Percentiles rank a stretch among this genome's conserved stretches.
Conservation (phyloP, 2,797 vertebrate species). For the Oreortyx pictus region DNA sequence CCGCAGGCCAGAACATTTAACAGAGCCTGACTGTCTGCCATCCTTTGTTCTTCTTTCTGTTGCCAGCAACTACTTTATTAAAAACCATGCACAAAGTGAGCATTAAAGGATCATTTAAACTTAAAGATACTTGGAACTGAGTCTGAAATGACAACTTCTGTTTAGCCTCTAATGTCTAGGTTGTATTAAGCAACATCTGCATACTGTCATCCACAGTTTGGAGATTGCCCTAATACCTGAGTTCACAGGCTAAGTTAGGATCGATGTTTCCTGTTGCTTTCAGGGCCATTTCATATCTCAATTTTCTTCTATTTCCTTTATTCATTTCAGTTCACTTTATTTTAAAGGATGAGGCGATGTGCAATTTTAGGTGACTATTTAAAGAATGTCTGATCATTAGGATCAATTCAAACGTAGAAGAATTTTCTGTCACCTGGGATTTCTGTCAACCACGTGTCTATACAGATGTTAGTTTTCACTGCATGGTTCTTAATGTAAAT, state of each 20-base stretch:
- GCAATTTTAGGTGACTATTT: not conserved
- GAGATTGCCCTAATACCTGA: not conserved
- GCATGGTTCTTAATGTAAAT: not conserved
- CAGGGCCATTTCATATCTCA: not conserved
- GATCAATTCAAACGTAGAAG: not conserved
- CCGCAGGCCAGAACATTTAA: slow-evolving; percentile 82
- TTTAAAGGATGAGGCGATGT: not conserved
- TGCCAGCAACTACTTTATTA: slow-evolving; percentile 67
- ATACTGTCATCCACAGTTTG: not conserved
- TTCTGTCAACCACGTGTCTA: not conserved
- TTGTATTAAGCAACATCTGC: not conserved
- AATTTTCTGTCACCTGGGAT: not conserved
- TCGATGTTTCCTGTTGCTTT: slow-evolving; percentile 25
- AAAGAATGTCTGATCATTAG: not conserved
- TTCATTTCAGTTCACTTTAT: not conserved
- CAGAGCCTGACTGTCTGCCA: slow-evolving; percentile 81
- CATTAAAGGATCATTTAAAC: slow-evolving; percentile 35
- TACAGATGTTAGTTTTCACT: not conserved
- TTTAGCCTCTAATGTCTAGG: not conserved
- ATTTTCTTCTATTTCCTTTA: not conserved
- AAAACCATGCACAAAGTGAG: slow-evolving; percentile 18
- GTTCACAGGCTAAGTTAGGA: not conserved
- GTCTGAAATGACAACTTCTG: slow-evolving; percentile 20
- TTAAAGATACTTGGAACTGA: slow-evolving; percentile 23
- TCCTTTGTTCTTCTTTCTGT: slow-evolving; percentile 70